phyloP scores from a whole-genome alignment of 2,797 vertebrate species.

The Crypturellus tataupa region DNA sequence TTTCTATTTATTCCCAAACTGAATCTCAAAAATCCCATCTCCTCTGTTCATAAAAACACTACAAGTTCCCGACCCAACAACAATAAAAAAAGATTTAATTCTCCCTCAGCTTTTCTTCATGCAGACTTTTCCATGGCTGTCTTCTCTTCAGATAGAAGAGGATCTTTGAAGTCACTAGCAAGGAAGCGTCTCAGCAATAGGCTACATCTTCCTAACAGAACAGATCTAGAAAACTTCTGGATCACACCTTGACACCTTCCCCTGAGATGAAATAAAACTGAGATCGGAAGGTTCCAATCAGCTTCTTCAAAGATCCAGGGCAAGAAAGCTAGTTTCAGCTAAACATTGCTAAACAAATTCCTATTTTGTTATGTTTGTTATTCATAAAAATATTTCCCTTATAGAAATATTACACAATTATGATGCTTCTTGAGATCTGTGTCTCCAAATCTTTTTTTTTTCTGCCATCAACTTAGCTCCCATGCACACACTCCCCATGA shows the following conservation, averaged over 20 bases:
- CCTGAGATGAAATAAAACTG: not conserved
- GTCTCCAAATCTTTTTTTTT: not conserved
- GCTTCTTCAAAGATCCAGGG: not conserved
- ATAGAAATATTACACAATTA: not conserved
- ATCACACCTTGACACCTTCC: not conserved
- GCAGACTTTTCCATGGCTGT: not conserved
- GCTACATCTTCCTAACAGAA: not conserved
- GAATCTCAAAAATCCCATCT: not conserved
- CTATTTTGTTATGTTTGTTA: not conserved
- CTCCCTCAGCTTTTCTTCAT: not conserved
- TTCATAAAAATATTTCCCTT: not conserved
- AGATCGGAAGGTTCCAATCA: not conserved
- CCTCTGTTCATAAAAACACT: not conserved
- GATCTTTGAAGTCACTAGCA: not conserved
- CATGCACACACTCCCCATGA: rapidly evolving
- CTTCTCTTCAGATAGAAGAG: not conserved
- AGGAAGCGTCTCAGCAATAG: not conserved
- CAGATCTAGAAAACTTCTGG: not conserved
- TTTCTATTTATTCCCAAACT: not conserved
- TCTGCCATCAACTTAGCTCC: not conserved
- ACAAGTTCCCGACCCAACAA: not conserved
- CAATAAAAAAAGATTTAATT: not conserved
- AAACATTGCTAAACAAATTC: not conserved
- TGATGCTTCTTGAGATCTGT: not conserved
- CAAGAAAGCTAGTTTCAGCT: not conserved